Conservation (phyloP, 1,140 invertebrate genomes). For the Ceratoteleas bidentatus region DNA sequence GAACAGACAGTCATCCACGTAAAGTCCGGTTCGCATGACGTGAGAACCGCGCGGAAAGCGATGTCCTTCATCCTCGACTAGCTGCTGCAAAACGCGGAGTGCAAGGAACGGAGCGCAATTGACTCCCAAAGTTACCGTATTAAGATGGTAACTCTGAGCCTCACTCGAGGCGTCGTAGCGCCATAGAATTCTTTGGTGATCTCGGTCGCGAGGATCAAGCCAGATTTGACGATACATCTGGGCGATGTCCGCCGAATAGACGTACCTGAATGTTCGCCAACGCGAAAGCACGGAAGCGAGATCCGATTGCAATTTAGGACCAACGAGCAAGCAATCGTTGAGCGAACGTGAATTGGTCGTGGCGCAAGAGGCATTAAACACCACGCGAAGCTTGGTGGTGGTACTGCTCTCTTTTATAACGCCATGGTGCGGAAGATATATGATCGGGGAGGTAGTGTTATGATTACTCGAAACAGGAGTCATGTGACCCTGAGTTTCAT, state of each 20-base stretch:
- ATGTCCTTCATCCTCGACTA: slow-evolving; percentile 16
- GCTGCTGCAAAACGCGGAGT: slow-evolving; percentile 2
- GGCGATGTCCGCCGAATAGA: slow-evolving; percentile 11
- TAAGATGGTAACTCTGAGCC: neutral
- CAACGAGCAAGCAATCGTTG: neutral
- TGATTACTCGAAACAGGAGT: neutral
- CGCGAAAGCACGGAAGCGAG: neutral
- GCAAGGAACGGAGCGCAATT: neutral
- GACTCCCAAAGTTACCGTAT: slow-evolving; percentile 11
- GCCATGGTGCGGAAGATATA: slow-evolving; percentile 7
- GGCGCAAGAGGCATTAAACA: neutral
- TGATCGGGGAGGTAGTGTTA: neutral
- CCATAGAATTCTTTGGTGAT: slow-evolving; percentile 22
- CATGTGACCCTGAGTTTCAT: slow-evolving; percentile 1
- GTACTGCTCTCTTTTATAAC: slow-evolving; percentile 1
- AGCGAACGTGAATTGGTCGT: neutral
- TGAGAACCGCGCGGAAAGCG: neutral
- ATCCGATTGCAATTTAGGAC: slow-evolving; percentile 1
- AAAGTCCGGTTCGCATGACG: neutral
- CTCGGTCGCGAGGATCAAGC: slow-evolving; percentile 9
- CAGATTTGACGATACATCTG: slow-evolving; percentile 9
- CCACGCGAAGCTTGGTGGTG: neutral
- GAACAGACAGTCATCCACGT: slow-evolving; percentile 35
- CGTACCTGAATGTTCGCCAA: neutral
- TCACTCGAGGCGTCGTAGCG: neutral